Evolutionary conservation across 2,797 vertebrate genomes (phyloP).

Genomic region (Neostethus bicornis): DNA sequence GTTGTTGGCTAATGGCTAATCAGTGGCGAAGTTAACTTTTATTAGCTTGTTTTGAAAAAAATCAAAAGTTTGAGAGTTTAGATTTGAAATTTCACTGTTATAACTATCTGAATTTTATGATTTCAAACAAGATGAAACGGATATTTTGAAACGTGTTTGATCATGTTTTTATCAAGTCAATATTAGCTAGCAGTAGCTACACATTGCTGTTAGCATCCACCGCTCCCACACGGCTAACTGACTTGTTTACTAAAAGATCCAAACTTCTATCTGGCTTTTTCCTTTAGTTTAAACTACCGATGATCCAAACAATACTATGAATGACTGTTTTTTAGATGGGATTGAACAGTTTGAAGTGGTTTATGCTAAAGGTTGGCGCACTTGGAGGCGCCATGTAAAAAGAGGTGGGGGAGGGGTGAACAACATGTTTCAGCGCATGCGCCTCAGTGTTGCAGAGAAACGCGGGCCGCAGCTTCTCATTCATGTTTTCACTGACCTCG

Average conservation of each 20-base stretch:
- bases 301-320: not conserved
- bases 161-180: slow-evolving; percentile 54
- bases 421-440: slow-evolving; percentile 73
- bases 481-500: slow-evolving; percentile 75
- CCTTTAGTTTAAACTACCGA: not conserved
- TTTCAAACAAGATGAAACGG: too few species aligned
- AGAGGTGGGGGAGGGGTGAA: slow-evolving; percentile 80
- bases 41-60: not conserved
- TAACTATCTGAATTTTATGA: too few species aligned
- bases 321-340: not conserved
- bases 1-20: slow-evolving; percentile 58
- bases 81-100: too few species aligned
- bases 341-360: slow-evolving; percentile 34
- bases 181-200: slow-evolving; percentile 42
- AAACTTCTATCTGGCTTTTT: slow-evolving; percentile 3
- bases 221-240: slow-evolving; percentile 28
- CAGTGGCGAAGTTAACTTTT: slow-evolving; percentile 34
- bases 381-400: slow-evolving; percentile 84
- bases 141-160: slow-evolving; percentile 1
- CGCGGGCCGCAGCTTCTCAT: slow-evolving; percentile 81
- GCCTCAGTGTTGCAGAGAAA: slow-evolving; percentile 51
- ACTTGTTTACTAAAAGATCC: slow-evolving; percentile 18
- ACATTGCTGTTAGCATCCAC: slow-evolving; percentile 40
- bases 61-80: too few species aligned
- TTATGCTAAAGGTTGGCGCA: slow-evolving; percentile 74